Base-by-base conservation (phyloP, 2,888 invertebrate genomes). In the Protula sp. region DNA sequence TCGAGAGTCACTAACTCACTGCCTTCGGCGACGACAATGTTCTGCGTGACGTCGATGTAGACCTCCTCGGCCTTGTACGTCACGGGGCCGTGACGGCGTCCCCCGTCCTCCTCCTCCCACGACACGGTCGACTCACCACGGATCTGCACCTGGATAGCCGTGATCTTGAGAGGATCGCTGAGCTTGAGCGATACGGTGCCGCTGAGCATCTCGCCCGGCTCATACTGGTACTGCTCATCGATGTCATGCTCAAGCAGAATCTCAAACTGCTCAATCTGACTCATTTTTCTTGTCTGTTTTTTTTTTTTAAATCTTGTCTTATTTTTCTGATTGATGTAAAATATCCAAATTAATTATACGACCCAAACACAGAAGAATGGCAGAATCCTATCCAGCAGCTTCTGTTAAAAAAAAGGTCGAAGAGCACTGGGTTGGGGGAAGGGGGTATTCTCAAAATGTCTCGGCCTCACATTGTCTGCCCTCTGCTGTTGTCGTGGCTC, bases 141-240 rank as follows among this genome's bases (percentile, higher is more conserved):
- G 22, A 67, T 61, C 57, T 67, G 65, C 3, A 67, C 61, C 57
- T 54, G 57, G 47, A 70, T 69, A n/a, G 59, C 58, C 55, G 65
- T 67, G 51, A 70, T 47, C 24, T 58, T 60, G 52, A 68, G 57
- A 2, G 60, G 50, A 24, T 67, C 69, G 1, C 38, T 58, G 2
- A 62, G 47, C 9, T 26, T 14, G 19, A 71, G 58, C 22, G 68
- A 30, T 2, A 71, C 63, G 4, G 62, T 61, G 2, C 80, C 80
- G 3, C 74, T 59, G 19, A 80, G 64, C 26, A 72, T 68, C 70
- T 80, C 79, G 5, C 78, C 79, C 1, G 80, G 80, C 56, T 76
- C 76, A 55, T 79, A 79, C 68, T 79, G 79, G 60, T 80, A 80
- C 61, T 80, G 79, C 63, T 79, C 79, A 63, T 80, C 80, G 22